These are phyloP conservation scores for Trachymyrmex cornetzi DNA, from an alignment of 1,140 invertebrate species.

Conservation along the genomic window DNA sequence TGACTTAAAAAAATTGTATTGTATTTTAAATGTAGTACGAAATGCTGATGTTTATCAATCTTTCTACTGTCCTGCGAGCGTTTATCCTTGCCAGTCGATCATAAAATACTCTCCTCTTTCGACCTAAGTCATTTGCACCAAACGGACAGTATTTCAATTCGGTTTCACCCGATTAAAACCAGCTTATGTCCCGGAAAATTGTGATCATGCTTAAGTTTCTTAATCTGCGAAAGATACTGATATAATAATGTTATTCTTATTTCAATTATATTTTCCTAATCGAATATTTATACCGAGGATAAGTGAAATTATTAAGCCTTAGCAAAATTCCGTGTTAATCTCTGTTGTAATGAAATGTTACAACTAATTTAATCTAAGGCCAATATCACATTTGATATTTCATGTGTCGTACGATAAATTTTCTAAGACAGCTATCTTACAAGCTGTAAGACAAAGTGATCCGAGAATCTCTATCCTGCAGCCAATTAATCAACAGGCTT, in stretches of 20 bases:
- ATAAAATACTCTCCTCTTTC: background rate
- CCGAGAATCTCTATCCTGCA: no score
- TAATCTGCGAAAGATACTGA: background rate
- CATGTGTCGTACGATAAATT: no score
- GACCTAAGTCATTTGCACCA: background rate
- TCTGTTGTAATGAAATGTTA: background rate
- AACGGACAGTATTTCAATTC: background rate
- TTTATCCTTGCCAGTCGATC: background rate
- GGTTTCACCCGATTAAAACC: background rate
- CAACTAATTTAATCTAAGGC: no score
- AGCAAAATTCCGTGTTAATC: background rate
- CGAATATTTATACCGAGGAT: background rate
- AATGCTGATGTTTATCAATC: constrained; percentile 17
- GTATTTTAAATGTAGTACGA: constrained; percentile 25
- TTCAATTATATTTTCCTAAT: background rate
- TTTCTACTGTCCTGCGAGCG: background rate
- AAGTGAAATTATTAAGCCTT: background rate
- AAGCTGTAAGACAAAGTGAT: no score
- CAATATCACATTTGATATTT: no score
- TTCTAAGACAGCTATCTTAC: no score
- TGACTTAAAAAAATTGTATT: constrained; percentile 38
- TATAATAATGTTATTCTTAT: constrained; percentile 1
- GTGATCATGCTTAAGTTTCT: background rate
- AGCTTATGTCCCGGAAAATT: background rate
- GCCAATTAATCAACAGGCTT: no score